Evolutionary conservation across 1,140 invertebrate genomes (phyloP).

Genomic region (Cydia splendana): DNA sequence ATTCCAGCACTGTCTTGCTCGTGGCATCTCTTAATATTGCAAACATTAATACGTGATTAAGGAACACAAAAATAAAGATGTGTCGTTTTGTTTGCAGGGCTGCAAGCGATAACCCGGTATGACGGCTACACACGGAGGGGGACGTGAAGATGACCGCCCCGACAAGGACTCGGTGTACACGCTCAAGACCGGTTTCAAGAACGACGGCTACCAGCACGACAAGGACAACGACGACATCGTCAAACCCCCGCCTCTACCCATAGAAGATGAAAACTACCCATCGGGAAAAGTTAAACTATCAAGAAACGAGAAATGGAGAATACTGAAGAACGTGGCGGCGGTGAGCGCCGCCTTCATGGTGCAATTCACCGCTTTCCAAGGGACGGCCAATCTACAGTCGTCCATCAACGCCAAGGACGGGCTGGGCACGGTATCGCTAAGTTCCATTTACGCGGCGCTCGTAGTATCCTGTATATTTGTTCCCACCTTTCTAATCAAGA

Average conservation of each 20-base stretch:
- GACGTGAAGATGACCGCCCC: slow-evolving; percentile 73
- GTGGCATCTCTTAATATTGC: no score
- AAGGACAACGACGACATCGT: slow-evolving; percentile 80
- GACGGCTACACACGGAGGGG: slow-evolving; percentile 75
- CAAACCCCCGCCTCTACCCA: slow-evolving; percentile 83
- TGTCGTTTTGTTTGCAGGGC: slow-evolving; percentile 55
- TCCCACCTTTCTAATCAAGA: slow-evolving; percentile 92
- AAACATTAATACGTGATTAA: neutral
- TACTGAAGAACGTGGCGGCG: slow-evolving; percentile 92
- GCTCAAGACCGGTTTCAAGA: slow-evolving; percentile 81
- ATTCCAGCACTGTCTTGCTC: no score
- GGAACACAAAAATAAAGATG: neutral
- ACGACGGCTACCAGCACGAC: slow-evolving; percentile 84
- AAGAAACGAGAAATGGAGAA: slow-evolving; percentile 90
- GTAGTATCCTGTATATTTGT: slow-evolving; percentile 96
- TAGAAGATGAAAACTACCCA: slow-evolving; percentile 82
- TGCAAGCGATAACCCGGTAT: slow-evolving; percentile 69
- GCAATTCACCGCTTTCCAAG: slow-evolving; percentile 95
- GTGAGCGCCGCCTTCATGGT: slow-evolving; percentile 95
- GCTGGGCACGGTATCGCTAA: slow-evolving; percentile 90
- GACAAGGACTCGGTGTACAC: slow-evolving; percentile 69
- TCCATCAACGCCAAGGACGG: slow-evolving; percentile 92
- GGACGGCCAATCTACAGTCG: slow-evolving; percentile 93
- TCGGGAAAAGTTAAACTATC: slow-evolving; percentile 89
- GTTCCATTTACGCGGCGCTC: slow-evolving; percentile 92